Evolutionary conservation across 2,113 vertebrate species (phyloP).

Genomic region (Scopus umbretta): DNA sequence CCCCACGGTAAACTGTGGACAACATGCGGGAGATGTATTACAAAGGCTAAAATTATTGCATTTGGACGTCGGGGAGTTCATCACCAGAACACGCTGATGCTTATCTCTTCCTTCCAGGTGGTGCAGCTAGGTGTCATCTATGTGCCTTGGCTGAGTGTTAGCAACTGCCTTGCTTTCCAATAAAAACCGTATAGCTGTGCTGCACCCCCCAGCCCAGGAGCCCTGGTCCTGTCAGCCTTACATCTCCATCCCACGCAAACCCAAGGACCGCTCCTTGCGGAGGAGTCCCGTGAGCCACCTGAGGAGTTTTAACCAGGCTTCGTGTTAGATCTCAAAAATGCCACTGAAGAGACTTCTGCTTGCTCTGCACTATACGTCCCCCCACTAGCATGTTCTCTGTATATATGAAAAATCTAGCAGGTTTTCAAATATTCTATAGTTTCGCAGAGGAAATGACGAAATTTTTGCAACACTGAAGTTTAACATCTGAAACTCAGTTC

Average conservation of each 20-base stretch:
- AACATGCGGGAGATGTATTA: too few species aligned
- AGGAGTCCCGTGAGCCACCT: background rate
- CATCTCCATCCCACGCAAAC: background rate
- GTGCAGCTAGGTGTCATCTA: background rate
- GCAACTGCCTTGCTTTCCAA: rapidly evolving
- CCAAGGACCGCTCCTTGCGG: too few species aligned
- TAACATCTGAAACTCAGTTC: background rate
- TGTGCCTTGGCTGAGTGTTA: background rate
- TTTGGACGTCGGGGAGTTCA: background rate
- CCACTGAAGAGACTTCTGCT: background rate
- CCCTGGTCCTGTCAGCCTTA: background rate
- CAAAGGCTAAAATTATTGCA: background rate
- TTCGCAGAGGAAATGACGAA: background rate
- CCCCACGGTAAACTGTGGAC: background rate
- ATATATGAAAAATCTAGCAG: rapidly evolving
- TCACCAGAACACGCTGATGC: rapidly evolving
- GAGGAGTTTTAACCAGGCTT: background rate
- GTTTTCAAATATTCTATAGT: background rate
- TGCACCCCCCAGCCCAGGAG: background rate
- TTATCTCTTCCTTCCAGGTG: background rate
- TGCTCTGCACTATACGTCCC: background rate
- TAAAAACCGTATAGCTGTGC: rapidly evolving
- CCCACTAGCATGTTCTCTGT: background rate
- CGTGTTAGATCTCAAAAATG: background rate
- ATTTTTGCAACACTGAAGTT: background rate